Evolutionary conservation across 2,888 invertebrate species (phyloP).

Genomic region (Brachyptera putata): DNA sequence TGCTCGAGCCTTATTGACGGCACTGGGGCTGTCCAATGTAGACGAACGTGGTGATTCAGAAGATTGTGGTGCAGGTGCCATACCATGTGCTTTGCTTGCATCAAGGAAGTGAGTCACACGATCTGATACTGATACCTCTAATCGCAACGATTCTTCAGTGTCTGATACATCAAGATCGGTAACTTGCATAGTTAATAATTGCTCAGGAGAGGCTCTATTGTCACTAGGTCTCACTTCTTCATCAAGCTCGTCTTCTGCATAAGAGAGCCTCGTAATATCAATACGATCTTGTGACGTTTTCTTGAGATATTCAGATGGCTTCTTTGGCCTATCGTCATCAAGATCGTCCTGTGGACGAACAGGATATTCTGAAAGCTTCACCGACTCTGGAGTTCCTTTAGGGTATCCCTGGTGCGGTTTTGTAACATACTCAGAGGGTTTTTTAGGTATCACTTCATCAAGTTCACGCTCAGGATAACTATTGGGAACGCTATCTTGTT

Average conservation of each 20-base stretch:
- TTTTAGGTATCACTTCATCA: not conserved
- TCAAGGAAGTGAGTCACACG: conserved; percentile 53
- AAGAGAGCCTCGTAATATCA: not conserved
- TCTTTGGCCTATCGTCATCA: conserved; percentile 21
- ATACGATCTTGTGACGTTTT: not conserved
- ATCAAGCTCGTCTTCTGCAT: not conserved
- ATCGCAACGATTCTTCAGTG: conserved; percentile 27
- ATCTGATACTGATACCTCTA: conserved; percentile 51
- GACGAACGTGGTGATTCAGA: conserved; percentile 18
- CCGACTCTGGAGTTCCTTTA: not conserved
- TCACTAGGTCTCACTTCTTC: conserved; percentile 4
- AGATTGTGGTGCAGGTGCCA: conserved; percentile 28
- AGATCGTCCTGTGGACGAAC: not conserved
- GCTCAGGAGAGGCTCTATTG: not conserved
- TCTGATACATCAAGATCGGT: conserved; percentile 38
- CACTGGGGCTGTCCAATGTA: conserved; percentile 40
- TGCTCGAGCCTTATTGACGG: conserved; percentile 66
- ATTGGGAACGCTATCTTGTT: not conserved
- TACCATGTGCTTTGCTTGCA: conserved; percentile 35
- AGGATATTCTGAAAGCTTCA: conserved; percentile 14
- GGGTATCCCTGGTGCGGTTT: too few species aligned
- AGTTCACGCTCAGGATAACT: not conserved
- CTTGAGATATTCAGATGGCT: conserved; percentile 1
- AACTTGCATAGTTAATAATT: conserved; percentile 33
- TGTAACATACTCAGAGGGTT: not conserved